These are phyloP conservation scores for Myiozetetes cayanensis DNA, from an alignment of 2,113 vertebrate species.

Conservation along the genomic window DNA sequence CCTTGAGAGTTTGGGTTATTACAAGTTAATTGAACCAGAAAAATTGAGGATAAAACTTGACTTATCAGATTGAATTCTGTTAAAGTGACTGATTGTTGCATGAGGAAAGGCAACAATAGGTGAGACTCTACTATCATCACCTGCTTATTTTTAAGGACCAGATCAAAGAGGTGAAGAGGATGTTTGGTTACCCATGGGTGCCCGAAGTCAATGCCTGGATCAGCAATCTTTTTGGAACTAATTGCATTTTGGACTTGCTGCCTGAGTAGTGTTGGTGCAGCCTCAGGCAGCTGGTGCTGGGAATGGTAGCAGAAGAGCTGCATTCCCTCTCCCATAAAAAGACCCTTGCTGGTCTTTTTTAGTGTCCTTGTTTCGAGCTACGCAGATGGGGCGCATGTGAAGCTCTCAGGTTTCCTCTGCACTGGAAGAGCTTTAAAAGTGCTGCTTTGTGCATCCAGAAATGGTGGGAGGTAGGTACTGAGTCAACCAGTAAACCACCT, in stretches of 20 bases:
- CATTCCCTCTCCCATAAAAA: not conserved
- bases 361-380: not conserved
- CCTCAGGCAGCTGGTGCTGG: not conserved
- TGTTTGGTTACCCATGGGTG: slow-evolving; percentile 1
- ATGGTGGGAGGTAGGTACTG: not conserved
- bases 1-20: slow-evolving; percentile 41
- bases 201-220: not conserved
- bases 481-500: not conserved
- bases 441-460: not conserved
- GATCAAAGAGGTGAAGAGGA: not conserved
- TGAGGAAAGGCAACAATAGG: not conserved
- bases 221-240: not conserved
- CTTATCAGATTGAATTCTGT: not conserved
- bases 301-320: not conserved
- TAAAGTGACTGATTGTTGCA: not conserved
- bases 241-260: not conserved
- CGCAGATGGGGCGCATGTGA: not conserved
- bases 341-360: not conserved
- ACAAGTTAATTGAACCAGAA: slow-evolving; percentile 32
- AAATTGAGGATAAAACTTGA: slow-evolving; percentile 19
- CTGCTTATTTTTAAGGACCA: slow-evolving; percentile 44
- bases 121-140: slow-evolving; percentile 5
- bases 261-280: not conserved
- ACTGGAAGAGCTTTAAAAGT: not conserved
- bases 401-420: not conserved